Evolutionary conservation across 2,888 invertebrate genomes (phyloP), one percentile per base, ranked within the genome.

Genomic region (Gryllus longicercus): DNA sequence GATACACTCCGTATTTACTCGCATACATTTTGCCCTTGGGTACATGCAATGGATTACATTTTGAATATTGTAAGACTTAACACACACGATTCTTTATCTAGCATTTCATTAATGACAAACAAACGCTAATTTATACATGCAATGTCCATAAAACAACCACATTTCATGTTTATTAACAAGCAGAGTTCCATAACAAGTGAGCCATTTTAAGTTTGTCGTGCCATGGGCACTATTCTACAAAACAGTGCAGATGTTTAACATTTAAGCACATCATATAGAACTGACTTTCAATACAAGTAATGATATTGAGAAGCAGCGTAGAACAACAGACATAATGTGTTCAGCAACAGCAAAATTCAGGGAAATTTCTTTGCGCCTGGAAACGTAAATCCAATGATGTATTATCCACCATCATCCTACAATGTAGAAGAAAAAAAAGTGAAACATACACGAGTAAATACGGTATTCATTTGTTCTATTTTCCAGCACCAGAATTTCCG

Each of bases 1-100:
- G 16, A 63, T 18, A 63, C 14, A 63, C n/a, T 63, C 63, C 63
- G 63, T 63, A 63, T 63, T 63, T 63, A 63, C 63, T 63, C 63
- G 63, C 63, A 63, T 63, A 63, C n/a, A 63, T 63, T 63, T 63
- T 63, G 63, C 63, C 63, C 63, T n/a, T 63, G 63, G 63, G 63
- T 63, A 63, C n/a, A 38, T 38, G 38, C 38, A 38, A 38, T 38
- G 38, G 38, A 38, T 38, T 38, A 38, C 8, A 38, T 38, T 38
- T 38, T 38, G 38, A 38, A 38, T 38, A 38, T 38, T 38, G 38
- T 38, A 38, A 38, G 38, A 38, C 38, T 38, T 38, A 38, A 38
- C 38, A 38, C 38, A 38, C 38, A 5, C 8, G 38, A 38, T 8
- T 38, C 38, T 38, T 38, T 38, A 38, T 38, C 38, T 38, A 38